Percentiles rank a stretch among this genome's conserved stretches.
These are phyloP conservation scores for Odontesthes bonariensis DNA, from an alignment of 2,113 vertebrate species.

Conservation along the genomic window DNA sequence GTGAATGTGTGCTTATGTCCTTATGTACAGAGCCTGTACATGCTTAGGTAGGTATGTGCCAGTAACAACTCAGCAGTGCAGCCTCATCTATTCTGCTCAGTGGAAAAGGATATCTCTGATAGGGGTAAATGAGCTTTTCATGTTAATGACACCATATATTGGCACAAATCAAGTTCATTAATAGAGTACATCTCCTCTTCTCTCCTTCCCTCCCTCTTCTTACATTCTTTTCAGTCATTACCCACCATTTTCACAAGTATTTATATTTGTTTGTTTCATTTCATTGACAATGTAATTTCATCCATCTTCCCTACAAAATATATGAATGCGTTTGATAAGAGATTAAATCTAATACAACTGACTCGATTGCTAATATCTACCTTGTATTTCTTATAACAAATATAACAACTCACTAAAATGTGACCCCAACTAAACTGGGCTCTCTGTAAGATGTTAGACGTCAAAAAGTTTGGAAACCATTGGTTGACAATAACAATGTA, in stretches of 20 bases:
- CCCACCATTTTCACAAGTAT: conserved; percentile 8
- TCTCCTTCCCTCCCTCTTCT: background rate
- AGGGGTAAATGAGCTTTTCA: conserved; percentile 36
- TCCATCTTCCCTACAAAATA: conserved; percentile 29
- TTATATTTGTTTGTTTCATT: conserved; percentile 7
- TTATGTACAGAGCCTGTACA: background rate
- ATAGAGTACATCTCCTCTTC: conserved; percentile 21
- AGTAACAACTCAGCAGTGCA: background rate
- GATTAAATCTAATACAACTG: conserved; percentile 2
- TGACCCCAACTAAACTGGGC: too few relatives aligned
- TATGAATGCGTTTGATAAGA: conserved; percentile 8
- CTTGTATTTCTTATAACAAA: background rate
- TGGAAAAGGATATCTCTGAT: conserved; percentile 22
- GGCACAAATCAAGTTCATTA: conserved; percentile 19
- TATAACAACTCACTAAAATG: too few relatives aligned
- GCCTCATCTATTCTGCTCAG: conserved; percentile 13
- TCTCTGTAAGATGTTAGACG: too few relatives aligned
- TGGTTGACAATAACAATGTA: too few relatives aligned
- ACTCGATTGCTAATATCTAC: conserved; percentile 1
- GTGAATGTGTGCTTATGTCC: background rate
- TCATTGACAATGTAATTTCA: conserved; percentile 36
- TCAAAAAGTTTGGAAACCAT: too few relatives aligned
- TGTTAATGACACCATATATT: conserved; percentile 36
- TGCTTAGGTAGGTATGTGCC: background rate
- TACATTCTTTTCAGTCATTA: background rate